Evolutionary conservation across 2,113 vertebrate species (phyloP), one percentile per base, ranked within the genome.

Genomic region (Orientallactaga bullata): DNA sequence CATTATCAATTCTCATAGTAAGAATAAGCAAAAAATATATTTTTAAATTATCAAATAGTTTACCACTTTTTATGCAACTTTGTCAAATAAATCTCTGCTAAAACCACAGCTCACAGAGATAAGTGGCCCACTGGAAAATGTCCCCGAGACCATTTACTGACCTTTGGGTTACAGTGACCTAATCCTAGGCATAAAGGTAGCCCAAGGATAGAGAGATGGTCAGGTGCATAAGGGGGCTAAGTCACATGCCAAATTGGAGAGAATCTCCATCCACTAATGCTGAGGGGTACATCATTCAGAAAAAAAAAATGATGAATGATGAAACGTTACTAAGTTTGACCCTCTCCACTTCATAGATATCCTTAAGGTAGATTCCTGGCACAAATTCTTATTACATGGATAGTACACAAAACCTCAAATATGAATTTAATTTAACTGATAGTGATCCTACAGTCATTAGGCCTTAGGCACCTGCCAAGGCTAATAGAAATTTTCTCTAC

Each of bases 401-500:
- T 87, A 72, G 66, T 84, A 18, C 30, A 51, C 3, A 12, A 92
- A 92, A 79, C 51, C 89, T 92, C 26, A 91, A 95, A 80, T 69
- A 96, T 84, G 60, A 94, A 91, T 94, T 91, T 95, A 74, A 95
- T 74, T 96, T 92, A 96, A 94, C 92, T 95, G 78, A 72, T 12
- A 88, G 65, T 92, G 79, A 94, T 88, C 65, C 42, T 79, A 89
- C 71, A 76, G 76, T 88, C 24, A 55, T 68, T 76, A 94, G 18
- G 94, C 28, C n/a, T 91, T 84, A 86, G 79, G 77, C 37, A 94
- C 58, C 32, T 95, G 65, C 90, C 78, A 93, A 90, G 24, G 63
- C 69, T 88, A 96, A 85, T 88, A 77, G 47, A 95, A 95, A 93
- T 95, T 23, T 47, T 95, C 90, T 90, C 35, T 78, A 60, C 23